Base-by-base conservation (phyloP, 2,113 vertebrate species). In the Greenwoodochromis staneri region DNA sequence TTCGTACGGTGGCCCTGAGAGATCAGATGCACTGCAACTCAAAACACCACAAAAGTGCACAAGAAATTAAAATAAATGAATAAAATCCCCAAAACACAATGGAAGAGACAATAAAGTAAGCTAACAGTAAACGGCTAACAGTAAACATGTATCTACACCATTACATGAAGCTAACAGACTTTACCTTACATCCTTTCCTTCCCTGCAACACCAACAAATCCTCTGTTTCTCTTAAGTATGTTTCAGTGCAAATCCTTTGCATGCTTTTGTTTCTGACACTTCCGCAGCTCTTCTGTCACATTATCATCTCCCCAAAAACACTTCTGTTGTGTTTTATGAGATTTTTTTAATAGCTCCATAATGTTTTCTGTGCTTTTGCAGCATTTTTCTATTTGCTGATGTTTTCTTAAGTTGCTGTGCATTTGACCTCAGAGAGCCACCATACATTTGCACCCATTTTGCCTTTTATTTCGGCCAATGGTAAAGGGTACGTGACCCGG, bases 11-110 rank as follows among this genome's bases (percentile, higher is more conserved):
- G 36, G 36, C 63, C 63, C 63, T 9, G 63, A 69, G 36, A 69
- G 36, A 40, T 40, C n/a, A 69, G 0, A 40, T 40, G 36, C 36
- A 69, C 63, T 40, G 63, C 7, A 69, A 69, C 63, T 69, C 36
- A 40, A 69, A 69, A 21, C 11, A 14, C 63, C 10, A 66, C 61
- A 66, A 66, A 5, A 38, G 1, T 38, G 3, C 17, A 69, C 1
- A 14, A 40, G 36, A 6, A 40, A 40, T 38, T 21, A 13, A 66
- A 66, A 66, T 38, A 66, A 38, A 66, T 66, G 34, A 9, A 40
- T 36, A n/a, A 40, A 40, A 0, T 21, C n/a, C 0, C 19, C 0
- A 2, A 69, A 69, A 69, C 63, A 69, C 63, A 69, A 69, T 40
- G n/a, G 0, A 14, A 40, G 7, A 40, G 63, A 69, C 63, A 69